phyloP scores from a whole-genome alignment of 1,140 invertebrate genomes.

The Lineus longissimus region DNA sequence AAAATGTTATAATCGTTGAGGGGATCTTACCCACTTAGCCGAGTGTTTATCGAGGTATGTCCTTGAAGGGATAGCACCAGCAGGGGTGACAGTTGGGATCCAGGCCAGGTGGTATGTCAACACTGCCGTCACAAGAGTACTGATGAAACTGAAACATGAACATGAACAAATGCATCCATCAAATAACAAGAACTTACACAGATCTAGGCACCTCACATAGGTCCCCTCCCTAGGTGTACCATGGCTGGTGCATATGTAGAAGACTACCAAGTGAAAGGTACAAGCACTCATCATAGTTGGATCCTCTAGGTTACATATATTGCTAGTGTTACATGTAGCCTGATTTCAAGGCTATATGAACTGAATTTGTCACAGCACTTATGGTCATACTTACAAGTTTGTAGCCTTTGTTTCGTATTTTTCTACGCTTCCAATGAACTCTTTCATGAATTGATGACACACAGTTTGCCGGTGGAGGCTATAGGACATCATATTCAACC shows the following conservation, averaged over 20 bases:
- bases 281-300: too few relatives aligned
- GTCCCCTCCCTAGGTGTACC: too few relatives aligned
- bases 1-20: not conserved
- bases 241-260: too few relatives aligned
- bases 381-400: slow-evolving; percentile 69
- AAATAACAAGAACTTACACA: slow-evolving; percentile 11
- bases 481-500: slow-evolving; percentile 62
- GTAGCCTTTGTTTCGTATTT: slow-evolving; percentile 71
- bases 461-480: slow-evolving; percentile 42
- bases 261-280: too few relatives aligned
- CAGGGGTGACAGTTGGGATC: slow-evolving; percentile 72
- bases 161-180: slow-evolving; percentile 31
- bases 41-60: slow-evolving; percentile 52
- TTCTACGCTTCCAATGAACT: slow-evolving; percentile 48
- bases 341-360: too few relatives aligned
- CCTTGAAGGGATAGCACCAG: slow-evolving; percentile 47
- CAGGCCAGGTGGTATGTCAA: slow-evolving; percentile 85
- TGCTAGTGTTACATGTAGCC: too few relatives aligned
- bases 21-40: slow-evolving; percentile 51
- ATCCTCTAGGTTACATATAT: too few relatives aligned
- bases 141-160: slow-evolving; percentile 86
- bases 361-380: too few relatives aligned
- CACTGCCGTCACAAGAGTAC: slow-evolving; percentile 80
- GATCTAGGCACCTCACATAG: too few relatives aligned
- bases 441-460: slow-evolving; percentile 51